phyloP scores from a whole-genome alignment of 2,797 vertebrate species.

The Galagoides demidoff region DNA sequence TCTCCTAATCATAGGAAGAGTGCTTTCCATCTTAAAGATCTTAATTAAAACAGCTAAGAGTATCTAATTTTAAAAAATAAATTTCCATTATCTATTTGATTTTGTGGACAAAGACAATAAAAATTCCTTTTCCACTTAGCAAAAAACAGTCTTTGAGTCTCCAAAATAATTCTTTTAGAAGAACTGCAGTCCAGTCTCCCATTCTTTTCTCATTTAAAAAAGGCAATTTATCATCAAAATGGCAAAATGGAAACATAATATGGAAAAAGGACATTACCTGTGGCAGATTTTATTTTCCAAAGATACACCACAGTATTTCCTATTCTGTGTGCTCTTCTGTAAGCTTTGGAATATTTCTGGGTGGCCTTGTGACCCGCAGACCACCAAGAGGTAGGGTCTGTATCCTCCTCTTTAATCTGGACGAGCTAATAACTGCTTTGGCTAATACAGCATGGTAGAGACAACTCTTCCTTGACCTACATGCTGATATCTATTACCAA shows the following conservation, averaged over 20 bases:
- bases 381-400: neutral
- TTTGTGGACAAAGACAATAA: constrained; percentile 19
- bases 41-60: neutral
- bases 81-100: neutral
- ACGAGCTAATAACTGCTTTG: neutral
- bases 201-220: neutral
- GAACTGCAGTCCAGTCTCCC: neutral
- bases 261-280: neutral
- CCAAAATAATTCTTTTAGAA: neutral
- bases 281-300: constrained; percentile 5
- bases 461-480: neutral
- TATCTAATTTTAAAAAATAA: neutral
- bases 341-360: neutral
- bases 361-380: neutral
- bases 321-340: neutral
- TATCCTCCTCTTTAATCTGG: too few species aligned
- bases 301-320: neutral
- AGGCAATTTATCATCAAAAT: neutral
- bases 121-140: neutral
- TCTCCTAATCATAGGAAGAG: neutral
- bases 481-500: neutral
- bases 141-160: neutral
- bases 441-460: neutral
- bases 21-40: neutral
- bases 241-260: neutral